These are phyloP conservation scores for Dryocosmus kuriphilus DNA, from an alignment of 2,888 invertebrate species.

Conservation along the genomic window DNA sequence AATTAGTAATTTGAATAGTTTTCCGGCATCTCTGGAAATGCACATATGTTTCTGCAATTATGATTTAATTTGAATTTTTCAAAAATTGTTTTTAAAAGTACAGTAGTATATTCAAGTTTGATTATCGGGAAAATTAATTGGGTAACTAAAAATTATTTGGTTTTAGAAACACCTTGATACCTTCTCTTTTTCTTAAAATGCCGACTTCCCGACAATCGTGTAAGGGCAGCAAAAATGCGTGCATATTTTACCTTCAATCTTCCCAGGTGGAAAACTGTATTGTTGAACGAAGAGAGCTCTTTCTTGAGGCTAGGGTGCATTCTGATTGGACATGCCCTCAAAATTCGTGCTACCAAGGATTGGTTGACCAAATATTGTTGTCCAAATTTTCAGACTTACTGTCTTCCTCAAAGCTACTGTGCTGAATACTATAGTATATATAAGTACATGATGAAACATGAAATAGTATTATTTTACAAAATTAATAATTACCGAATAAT, in stretches of 20 bases:
- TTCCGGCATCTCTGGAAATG: no score
- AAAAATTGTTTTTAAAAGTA: no score
- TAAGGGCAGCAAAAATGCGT: neutral
- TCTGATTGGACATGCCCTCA: slow-evolving; percentile 74
- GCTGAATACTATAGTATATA: slow-evolving; percentile 95
- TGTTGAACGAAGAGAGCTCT: slow-evolving; percentile 79
- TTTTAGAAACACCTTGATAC: slow-evolving; percentile 86
- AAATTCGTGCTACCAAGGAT: slow-evolving; percentile 75
- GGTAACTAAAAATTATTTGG: no score
- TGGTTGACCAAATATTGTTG: slow-evolving; percentile 70
- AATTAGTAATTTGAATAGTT: neutral
- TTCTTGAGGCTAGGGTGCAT: slow-evolving; percentile 56
- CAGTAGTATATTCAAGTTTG: no score
- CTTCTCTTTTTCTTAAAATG: slow-evolving; percentile 33
- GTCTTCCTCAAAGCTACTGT: slow-evolving; percentile 87
- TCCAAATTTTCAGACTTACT: slow-evolving; percentile 68
- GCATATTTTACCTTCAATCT: slow-evolving; percentile 78
- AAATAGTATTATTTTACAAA: no score
- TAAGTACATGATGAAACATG: slow-evolving; percentile 94
- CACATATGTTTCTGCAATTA: no score
- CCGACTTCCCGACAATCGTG: neutral
- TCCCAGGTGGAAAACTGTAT: slow-evolving; percentile 84
- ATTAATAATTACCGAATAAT: no score
- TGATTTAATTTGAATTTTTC: no score
- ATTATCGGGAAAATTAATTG: no score